phyloP scores from a whole-genome alignment of 2,797 vertebrate genomes.

The Brotula barbata region DNA sequence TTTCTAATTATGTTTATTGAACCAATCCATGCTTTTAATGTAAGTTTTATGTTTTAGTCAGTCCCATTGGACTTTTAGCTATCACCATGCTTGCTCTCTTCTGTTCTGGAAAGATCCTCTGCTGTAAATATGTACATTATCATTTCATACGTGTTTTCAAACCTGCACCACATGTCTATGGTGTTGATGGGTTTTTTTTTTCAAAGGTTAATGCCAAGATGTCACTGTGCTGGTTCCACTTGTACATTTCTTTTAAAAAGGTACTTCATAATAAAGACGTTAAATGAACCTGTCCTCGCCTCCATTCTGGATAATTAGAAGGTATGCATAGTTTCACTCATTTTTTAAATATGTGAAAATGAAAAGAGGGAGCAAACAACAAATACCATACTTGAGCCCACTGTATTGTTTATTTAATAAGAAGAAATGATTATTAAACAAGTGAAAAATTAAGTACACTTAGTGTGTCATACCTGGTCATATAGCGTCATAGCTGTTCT shows the following conservation, averaged over 20 bases:
- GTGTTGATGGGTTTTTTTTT: conserved; percentile 70
- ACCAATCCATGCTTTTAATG: conserved; percentile 69
- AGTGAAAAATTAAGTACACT: no score
- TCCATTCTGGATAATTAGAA: no score
- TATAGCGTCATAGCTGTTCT: no score
- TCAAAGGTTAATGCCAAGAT: conserved; percentile 73
- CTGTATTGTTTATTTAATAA: no score
- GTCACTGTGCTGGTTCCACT: conserved; percentile 85
- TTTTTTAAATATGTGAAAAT: no score
- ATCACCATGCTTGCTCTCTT: conserved; percentile 64
- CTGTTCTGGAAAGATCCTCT: conserved; percentile 69
- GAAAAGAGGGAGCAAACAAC: no score
- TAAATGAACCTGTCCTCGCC: conserved; percentile 70
- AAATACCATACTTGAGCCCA: no score
- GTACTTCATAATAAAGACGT: conserved; percentile 96
- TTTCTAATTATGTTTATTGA: conserved; percentile 65
- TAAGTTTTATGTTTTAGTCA: conserved; percentile 45
- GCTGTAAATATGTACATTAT: conserved; percentile 97
- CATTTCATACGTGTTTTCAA: conserved; percentile 76
- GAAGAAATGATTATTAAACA: no score
- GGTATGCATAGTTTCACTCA: no score
- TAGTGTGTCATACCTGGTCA: no score
- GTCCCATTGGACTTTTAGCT: conserved; percentile 66
- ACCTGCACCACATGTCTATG: conserved; percentile 72
- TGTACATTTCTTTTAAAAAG: conserved; percentile 95